Evolutionary conservation across 2,113 vertebrate genomes (phyloP), one percentile per base, ranked within the genome.

Genomic region (Platycercus adscitus): DNA sequence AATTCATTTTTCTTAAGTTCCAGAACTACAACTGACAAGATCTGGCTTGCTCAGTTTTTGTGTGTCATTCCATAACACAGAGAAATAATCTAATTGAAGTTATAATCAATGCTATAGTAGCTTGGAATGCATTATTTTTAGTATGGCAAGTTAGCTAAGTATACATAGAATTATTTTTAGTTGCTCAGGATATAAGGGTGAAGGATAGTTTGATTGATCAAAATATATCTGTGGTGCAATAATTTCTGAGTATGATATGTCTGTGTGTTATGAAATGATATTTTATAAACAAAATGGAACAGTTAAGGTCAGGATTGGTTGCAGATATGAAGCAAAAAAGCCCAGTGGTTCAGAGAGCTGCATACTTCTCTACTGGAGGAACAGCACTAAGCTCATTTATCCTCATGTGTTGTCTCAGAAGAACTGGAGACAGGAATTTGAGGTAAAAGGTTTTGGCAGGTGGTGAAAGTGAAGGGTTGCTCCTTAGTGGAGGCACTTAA

Each of bases 361-460:
- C 23, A n/a, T n/a, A 53, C 4, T 7, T 86, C 43, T 66, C 29
- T 63, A 19, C 13, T 71, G 43, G 29, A 78, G 56, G 39, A 83
- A 55, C 16, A 76, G 39, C 39, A 60, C 35, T 52, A 41, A 68
- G 31, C 17, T 31, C 13, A 6, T 84, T 77, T 78, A n/a, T 33
- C 71, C 17, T 56, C 31, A 14, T 0, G 0, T 0, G 2, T 68
- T 76, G 44, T 24, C 63, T 84, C 65, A 69, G 65, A 75, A 91
- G 66, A 69, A 47, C 25, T 64, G 58, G 79, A 88, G 68, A 84
- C 4, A 8, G 58, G 56, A 82, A 82, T 87, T 43, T 79, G 71
- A 91, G 63, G 56, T 46, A 52, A 81, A 85, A 64, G 35, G 9
- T 71, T 95, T 71, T 72, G 81, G 73, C 75, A 89, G 63, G 78